Conservation (phyloP, 2,888 invertebrate species). For the Actias luna region DNA sequence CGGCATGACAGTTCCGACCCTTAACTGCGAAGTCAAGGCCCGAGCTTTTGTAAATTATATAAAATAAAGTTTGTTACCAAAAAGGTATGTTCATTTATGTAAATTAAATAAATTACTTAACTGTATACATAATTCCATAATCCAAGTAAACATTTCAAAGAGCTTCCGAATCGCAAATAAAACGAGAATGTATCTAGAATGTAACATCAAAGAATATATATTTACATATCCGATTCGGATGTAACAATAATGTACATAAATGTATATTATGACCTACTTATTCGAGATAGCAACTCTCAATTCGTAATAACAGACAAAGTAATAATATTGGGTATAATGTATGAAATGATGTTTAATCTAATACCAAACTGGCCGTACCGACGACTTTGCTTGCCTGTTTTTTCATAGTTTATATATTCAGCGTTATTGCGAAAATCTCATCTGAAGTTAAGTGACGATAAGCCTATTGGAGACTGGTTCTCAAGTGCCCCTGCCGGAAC, state of each 20-base stretch:
- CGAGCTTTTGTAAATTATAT: too few species aligned
- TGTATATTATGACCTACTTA: not conserved
- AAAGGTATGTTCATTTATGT: not conserved
- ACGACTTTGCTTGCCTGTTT: too few species aligned
- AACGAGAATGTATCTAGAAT: not conserved
- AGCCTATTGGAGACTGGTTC: too few species aligned
- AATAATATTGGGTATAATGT: not conserved
- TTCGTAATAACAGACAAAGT: not conserved
- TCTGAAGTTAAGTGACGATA: too few species aligned
- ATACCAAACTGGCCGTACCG: too few species aligned
- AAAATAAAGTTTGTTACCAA: too few species aligned
- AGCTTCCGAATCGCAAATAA: not conserved
- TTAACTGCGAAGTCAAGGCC: too few species aligned
- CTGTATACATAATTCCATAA: not conserved
- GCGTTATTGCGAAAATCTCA: too few species aligned
- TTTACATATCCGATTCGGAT: not conserved
- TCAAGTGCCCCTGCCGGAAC: too few species aligned
- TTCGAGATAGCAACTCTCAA: not conserved
- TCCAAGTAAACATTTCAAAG: not conserved
- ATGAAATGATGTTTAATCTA: not conserved
- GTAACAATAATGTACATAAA: not conserved
- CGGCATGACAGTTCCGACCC: too few species aligned
- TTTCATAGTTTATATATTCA: too few species aligned
- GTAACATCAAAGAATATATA: not conserved
- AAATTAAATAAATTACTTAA: not conserved